Base-by-base conservation (phyloP, 2,113 vertebrate genomes). In the Todiramphus saurophagus region DNA sequence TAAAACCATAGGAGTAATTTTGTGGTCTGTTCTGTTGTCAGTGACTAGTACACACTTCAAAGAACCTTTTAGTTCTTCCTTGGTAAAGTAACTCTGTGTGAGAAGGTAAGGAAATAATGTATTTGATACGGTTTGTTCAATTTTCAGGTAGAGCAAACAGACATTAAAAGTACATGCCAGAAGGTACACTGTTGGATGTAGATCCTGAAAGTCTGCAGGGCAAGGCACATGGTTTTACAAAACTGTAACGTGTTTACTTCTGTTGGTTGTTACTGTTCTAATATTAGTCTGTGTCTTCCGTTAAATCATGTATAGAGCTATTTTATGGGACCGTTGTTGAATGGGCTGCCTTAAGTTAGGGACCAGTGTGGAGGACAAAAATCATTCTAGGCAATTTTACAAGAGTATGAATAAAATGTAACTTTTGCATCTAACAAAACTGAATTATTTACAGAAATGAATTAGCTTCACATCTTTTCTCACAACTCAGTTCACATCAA, bases 111-210 rank as follows among this genome's bases (percentile, higher is more conserved):
- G 89, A 73, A 97, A 96, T 97, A 96, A 97, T 89, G 58, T 89
- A 87, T 97, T 96, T 5, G 0, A 25, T 93, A 20, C 68, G 60
- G 74, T 97, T 97, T 96, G 95, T 97, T 98, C 97, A 97, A 72
- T 98, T 98, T 97, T 97, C 89, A 94, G 94, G 95, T 94, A 96
- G 80, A 97, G 80, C 92, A 97, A 96, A 94, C 93, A 97, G 67
- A 95, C 35, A 17, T 96, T 95, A 80, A 89, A 97, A 97, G 86
- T 74, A 82, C 58, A 66, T 95, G 95, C 93, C 96, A 93, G 93
- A 86, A 97, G 96, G 75, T 97, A 19, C 58, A 55, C 39, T 87
- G 76, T 94, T 2, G 43, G 59, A 87, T 89, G 91, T 83, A 91
- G 94, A 93, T 91, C 83, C 89, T 86, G 39, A 66, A 97, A 89